phyloP scores from a whole-genome alignment of 2,113 vertebrate genomes.

The Phaethornis superciliosus region DNA sequence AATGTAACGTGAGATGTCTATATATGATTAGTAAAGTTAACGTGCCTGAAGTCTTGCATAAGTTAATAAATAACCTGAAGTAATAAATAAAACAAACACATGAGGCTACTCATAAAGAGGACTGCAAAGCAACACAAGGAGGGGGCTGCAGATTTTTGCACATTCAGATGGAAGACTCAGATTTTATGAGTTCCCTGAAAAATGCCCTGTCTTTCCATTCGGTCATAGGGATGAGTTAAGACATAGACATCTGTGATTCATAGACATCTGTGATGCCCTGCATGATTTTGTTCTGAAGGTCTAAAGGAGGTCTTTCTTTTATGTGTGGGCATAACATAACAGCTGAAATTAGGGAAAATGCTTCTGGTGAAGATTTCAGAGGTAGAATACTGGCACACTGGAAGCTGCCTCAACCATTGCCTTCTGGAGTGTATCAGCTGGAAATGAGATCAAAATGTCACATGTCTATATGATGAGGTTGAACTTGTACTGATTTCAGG shows the following conservation, averaged over 20 bases:
- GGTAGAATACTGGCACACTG: not conserved
- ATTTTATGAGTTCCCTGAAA: not conserved
- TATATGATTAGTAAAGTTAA: not conserved
- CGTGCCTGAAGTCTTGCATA: not conserved
- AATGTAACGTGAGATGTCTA: not conserved
- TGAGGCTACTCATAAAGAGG: not conserved
- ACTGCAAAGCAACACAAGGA: not conserved
- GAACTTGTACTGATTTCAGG: not conserved
- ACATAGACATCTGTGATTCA: not conserved
- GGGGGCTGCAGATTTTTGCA: not conserved
- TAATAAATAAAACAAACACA: constrained; percentile 45
- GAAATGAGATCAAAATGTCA: constrained; percentile 39
- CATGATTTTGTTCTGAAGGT: not conserved
- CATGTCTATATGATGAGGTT: not conserved
- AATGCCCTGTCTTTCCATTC: not conserved
- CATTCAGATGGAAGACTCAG: not conserved
- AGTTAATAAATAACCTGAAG: not conserved
- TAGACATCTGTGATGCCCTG: not conserved
- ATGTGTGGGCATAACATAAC: not conserved
- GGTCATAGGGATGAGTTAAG: not conserved
- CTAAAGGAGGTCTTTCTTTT: not conserved
- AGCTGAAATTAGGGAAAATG: not conserved
- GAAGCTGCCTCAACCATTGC: not conserved
- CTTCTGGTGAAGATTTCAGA: not conserved
- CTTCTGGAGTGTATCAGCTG: not conserved